Conservation (phyloP, 2,113 vertebrate genomes). For the Probosciger aterrimus region DNA sequence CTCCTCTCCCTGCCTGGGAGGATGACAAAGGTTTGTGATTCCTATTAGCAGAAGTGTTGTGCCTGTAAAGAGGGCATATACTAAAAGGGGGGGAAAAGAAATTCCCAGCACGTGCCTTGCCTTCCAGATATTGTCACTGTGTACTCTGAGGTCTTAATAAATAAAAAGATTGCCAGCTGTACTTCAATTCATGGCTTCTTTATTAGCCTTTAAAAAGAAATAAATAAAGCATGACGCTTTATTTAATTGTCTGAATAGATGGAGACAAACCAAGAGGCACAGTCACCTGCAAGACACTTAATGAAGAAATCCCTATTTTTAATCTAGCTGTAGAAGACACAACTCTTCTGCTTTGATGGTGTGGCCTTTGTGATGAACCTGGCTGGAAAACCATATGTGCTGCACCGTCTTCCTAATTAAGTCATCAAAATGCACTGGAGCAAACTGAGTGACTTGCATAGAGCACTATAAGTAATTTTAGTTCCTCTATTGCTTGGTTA, state of each 20-base stretch:
- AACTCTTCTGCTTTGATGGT: slow-evolving; percentile 58
- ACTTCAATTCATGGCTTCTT: slow-evolving; percentile 53
- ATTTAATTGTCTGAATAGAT: slow-evolving; percentile 71
- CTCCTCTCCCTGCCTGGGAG: background rate
- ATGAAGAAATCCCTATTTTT: slow-evolving; percentile 67
- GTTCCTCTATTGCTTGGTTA: slow-evolving; percentile 72
- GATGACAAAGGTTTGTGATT: slow-evolving; percentile 43
- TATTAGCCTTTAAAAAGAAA: slow-evolving; percentile 63
- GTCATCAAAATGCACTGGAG: slow-evolving; percentile 76
- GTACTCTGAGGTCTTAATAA: slow-evolving; percentile 51
- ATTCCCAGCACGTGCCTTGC: background rate
- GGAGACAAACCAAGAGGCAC: slow-evolving; percentile 47
- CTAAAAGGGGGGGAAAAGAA: background rate
- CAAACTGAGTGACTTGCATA: slow-evolving; percentile 60
- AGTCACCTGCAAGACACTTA: slow-evolving; percentile 33
- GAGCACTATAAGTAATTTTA: slow-evolving; percentile 70
- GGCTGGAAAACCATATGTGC: slow-evolving; percentile 67
- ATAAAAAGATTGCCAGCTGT: slow-evolving; percentile 66
- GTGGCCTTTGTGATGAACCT: slow-evolving; percentile 69
- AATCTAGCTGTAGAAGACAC: slow-evolving; percentile 53
- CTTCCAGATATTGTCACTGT: slow-evolving; percentile 28
- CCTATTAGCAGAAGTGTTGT: slow-evolving; percentile 13
- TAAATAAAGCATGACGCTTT: slow-evolving; percentile 47
- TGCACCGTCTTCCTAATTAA: slow-evolving; percentile 70
- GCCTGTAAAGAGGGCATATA: slow-evolving; percentile 20